A percentile compares a stretch with the other conserved stretches of the same genome.
These are phyloP conservation scores for Uloborus diversus DNA, from an alignment of 1,140 invertebrate genomes.

Conservation along the genomic window DNA sequence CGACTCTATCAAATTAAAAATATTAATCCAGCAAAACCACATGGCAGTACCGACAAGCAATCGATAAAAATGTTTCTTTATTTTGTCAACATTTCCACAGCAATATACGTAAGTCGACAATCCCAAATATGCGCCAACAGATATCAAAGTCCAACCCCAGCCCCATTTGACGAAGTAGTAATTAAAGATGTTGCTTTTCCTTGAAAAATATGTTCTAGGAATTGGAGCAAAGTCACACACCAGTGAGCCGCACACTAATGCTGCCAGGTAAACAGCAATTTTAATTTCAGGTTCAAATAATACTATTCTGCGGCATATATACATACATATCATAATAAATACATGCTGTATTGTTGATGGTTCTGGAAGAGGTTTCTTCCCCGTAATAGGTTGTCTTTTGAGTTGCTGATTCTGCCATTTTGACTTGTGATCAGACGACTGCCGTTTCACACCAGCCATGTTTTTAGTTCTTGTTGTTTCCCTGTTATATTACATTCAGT, in stretches of 20 bases:
- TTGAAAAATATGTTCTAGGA: constrained; percentile 66
- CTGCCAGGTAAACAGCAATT: constrained; percentile 82
- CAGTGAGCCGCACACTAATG: constrained; percentile 83
- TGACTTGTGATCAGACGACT: background rate
- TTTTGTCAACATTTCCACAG: constrained; percentile 73
- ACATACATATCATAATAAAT: constrained; percentile 82
- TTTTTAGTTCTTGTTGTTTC: constrained; percentile 12
- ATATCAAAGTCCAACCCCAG: constrained; percentile 90
- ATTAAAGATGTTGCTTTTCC: constrained; percentile 89
- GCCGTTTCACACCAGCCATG: constrained; percentile 44
- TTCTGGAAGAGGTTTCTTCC: constrained; percentile 76
- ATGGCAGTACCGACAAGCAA: constrained; percentile 83
- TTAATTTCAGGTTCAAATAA: constrained; percentile 87
- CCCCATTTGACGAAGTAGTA: constrained; percentile 93
- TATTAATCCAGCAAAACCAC: constrained; percentile 87
- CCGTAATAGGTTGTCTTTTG: constrained; percentile 59
- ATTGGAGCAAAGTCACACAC: constrained; percentile 78
- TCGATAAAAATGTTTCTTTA: constrained; percentile 76
- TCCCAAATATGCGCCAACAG: constrained; percentile 79
- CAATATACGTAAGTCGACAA: constrained; percentile 84
- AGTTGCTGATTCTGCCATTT: constrained; percentile 49
- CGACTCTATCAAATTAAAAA: constrained; percentile 84
- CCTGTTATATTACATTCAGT: too few relatives aligned
- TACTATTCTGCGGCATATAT: constrained; percentile 82
- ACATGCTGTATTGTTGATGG: constrained; percentile 84